phyloP scores from a whole-genome alignment of 1,140 invertebrate genomes.

The Lysiphlebus fabarum region DNA sequence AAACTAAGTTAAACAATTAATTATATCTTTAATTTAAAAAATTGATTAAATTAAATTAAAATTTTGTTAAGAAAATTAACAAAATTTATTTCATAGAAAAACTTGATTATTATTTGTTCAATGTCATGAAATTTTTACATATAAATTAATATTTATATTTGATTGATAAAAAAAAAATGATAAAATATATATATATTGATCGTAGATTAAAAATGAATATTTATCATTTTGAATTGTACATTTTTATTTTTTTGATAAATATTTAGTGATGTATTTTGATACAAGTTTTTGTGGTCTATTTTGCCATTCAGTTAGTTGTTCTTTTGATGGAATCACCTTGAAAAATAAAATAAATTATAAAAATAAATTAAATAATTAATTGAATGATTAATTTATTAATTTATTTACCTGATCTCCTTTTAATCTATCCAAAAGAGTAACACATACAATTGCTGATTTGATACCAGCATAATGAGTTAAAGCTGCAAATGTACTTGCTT shows the following conservation, averaged over 20 bases:
- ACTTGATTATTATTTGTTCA: no score
- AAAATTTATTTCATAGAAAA: no score
- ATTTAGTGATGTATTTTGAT: conserved; percentile 80
- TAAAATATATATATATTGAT: no score
- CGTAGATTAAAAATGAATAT: no score
- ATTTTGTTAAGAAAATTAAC: no score
- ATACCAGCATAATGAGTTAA: conserved; percentile 90
- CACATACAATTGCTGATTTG: conserved; percentile 88
- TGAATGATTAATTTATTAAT: neutral
- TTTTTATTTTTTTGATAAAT: conserved; percentile 65
- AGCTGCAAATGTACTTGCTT: conserved; percentile 87
- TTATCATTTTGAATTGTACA: no score
- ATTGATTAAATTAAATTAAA: no score
- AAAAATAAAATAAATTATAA: conserved; percentile 20
- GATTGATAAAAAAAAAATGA: no score
- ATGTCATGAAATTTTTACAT: no score
- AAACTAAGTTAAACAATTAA: no score
- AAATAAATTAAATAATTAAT: conserved; percentile 2
- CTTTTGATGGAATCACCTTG: conserved; percentile 81
- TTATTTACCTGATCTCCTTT: conserved; percentile 84
- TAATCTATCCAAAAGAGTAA: conserved; percentile 87
- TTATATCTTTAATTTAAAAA: no score
- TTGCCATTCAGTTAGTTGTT: conserved; percentile 90
- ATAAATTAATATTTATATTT: no score
- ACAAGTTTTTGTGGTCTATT: conserved; percentile 85